Percentiles rank a stretch among this genome's conserved stretches.
Conservation (phyloP, 2,797 vertebrate genomes). For the Otolemur crassicaudatus region DNA sequence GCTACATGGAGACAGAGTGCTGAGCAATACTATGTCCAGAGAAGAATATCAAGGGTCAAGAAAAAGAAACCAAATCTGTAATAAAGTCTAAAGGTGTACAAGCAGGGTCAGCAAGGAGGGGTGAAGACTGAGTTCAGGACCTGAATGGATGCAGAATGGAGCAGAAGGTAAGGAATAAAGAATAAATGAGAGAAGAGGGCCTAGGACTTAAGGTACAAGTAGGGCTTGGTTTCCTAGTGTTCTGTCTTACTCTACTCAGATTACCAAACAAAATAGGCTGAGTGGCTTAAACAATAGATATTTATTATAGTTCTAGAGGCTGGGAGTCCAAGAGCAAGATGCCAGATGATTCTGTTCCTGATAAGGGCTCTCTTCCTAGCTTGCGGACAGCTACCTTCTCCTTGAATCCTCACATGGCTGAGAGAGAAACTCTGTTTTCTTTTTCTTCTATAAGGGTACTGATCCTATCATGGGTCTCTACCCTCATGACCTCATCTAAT, state of each 20-base stretch:
- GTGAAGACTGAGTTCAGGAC: background rate
- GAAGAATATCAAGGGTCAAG: background rate
- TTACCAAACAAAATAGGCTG: background rate
- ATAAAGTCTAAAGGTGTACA: background rate
- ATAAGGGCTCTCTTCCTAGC: background rate
- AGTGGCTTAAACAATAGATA: background rate
- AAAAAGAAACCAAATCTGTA: constrained; percentile 21
- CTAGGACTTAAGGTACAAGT: background rate
- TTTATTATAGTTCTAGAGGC: background rate
- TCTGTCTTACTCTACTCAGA: background rate
- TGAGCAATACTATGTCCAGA: background rate
- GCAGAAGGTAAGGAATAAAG: background rate
- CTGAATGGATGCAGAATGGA: background rate
- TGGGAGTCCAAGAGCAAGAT: constrained; percentile 14
- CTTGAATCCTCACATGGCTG: background rate
- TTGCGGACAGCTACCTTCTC: background rate
- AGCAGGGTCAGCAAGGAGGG: background rate
- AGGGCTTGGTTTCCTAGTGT: background rate
- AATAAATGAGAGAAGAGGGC: background rate
- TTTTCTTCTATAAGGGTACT: background rate
- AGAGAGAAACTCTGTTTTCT: background rate
- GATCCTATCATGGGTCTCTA: background rate
- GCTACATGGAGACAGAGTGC: background rate
- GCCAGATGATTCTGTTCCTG: background rate
- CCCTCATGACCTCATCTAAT: background rate